Conservation (phyloP, 2,888 invertebrate species). For the Endomychus coccineus region DNA sequence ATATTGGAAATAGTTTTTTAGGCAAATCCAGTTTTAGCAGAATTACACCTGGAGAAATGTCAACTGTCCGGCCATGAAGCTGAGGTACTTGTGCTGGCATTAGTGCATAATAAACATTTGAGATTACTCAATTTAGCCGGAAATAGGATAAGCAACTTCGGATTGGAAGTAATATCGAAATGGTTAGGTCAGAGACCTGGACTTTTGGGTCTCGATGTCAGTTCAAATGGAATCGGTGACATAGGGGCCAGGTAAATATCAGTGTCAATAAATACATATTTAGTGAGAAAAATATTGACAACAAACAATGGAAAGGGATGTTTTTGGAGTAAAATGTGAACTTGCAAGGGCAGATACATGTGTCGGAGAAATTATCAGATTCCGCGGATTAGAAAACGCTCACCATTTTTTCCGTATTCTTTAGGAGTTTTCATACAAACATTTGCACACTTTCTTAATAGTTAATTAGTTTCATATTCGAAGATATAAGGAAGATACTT, state of each 20-base stretch:
- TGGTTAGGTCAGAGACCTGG: constrained; percentile 49
- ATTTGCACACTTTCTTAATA: too few species aligned
- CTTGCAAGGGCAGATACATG: too few species aligned
- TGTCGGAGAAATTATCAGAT: too few species aligned
- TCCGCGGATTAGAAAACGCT: too few species aligned
- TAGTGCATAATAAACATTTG: constrained; percentile 48
- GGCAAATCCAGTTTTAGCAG: constrained; percentile 44
- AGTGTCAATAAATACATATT: not conserved
- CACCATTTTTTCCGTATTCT: too few species aligned
- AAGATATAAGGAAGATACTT: too few species aligned
- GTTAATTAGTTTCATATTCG: too few species aligned
- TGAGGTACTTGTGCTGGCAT: constrained; percentile 49
- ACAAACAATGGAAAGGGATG: too few species aligned
- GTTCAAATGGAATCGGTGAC: constrained; percentile 51
- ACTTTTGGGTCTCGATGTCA: constrained; percentile 48
- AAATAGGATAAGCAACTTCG: constrained; percentile 55
- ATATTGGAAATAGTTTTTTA: too few species aligned
- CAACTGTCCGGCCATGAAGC: constrained; percentile 54
- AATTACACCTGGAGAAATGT: constrained; percentile 54
- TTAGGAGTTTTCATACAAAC: too few species aligned
- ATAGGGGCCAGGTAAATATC: constrained; percentile 46
- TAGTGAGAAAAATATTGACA: too few species aligned
- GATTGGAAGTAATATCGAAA: constrained; percentile 47
- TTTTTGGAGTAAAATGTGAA: too few species aligned
- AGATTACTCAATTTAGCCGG: constrained; percentile 52